Percentiles rank a stretch among this genome's conserved stretches.
phyloP scores from a whole-genome alignment of 2,113 vertebrate genomes.

The Cottus gobio region DNA sequence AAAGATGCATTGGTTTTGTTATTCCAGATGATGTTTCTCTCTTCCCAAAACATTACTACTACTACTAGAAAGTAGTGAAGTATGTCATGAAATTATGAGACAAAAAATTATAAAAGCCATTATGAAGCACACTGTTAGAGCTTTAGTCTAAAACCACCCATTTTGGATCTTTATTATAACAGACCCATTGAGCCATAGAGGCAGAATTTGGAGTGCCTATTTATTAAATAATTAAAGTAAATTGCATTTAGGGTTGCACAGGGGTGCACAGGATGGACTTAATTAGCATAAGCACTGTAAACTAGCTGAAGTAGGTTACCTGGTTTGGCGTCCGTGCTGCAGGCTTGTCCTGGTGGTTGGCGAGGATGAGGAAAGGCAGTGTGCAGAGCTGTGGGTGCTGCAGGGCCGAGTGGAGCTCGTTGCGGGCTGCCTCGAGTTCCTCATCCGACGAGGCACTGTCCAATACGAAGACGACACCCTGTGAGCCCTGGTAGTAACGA shows the following conservation, averaged over 20 bases:
- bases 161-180: neutral
- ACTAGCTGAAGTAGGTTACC: constrained; percentile 79
- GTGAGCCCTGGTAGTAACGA: constrained; percentile 99
- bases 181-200: too few relatives aligned
- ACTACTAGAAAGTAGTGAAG: neutral
- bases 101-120: neutral
- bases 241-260: neutral
- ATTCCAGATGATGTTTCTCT: constrained; percentile 4
- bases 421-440: constrained; percentile 93
- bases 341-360: constrained; percentile 99
- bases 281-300: neutral
- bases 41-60: constrained; percentile 9
- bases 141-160: neutral
- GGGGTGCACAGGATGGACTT: neutral
- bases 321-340: constrained; percentile 93
- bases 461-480: constrained; percentile 97
- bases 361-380: constrained; percentile 97
- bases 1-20: neutral
- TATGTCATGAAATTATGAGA: neutral
- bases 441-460: constrained; percentile 97
- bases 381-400: constrained; percentile 98
- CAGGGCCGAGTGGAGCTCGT: constrained; percentile 95
- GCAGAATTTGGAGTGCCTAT: neutral
- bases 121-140: neutral
- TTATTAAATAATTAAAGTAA: neutral